Evolutionary conservation across 2,113 vertebrate species (phyloP), one percentile per base, ranked within the genome.

Genomic region (Vimba vimba): DNA sequence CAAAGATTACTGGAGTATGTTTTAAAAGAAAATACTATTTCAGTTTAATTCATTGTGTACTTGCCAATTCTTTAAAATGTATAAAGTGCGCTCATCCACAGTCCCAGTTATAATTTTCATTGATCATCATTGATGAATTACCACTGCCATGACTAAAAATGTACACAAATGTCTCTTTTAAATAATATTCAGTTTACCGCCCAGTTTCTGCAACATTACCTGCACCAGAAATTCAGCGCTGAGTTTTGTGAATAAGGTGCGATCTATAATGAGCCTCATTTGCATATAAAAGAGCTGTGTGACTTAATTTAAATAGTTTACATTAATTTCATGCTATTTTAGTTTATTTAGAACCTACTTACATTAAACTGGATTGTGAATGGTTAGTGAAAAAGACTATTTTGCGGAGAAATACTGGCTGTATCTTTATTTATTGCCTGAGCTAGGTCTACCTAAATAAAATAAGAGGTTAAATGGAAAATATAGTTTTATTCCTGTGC

Each of bases 241-340:
- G 71, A 74, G 8, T 8, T 75, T 27, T 47, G 71, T 75, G 43
- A 75, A 75, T 47, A 33, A 30, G 75, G 17, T 33, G 15, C 50
- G 0, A 55, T 78, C 50, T 78, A 74, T 57, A 77, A 52, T 55
- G 45, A 76, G 25, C 17, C 50, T 78, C 17, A 57, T 78, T 57
- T 78, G 52, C 75, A 78, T 78, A 23, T 13, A 75, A 47, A 75
- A 75, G 52, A 78, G 75, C 9, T 36, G 50, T 57, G 75, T n/a
- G 50, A 6, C 75, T 57, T 57, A 21, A 78, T 78, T 78, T 57
- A 57, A 50, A 77, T 30, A 52, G 36, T 52, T 77, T 77, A 76
- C 25, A 30, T 17, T 7, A 55, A 77, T 77, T 10, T 55, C 25
- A 21, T 36, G 75, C 50, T 78, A 25, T 78, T 78, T 55, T 55